These are phyloP conservation scores for Empidonax alnorum DNA, from an alignment of 2,113 vertebrate species.

Conservation along the genomic window DNA sequence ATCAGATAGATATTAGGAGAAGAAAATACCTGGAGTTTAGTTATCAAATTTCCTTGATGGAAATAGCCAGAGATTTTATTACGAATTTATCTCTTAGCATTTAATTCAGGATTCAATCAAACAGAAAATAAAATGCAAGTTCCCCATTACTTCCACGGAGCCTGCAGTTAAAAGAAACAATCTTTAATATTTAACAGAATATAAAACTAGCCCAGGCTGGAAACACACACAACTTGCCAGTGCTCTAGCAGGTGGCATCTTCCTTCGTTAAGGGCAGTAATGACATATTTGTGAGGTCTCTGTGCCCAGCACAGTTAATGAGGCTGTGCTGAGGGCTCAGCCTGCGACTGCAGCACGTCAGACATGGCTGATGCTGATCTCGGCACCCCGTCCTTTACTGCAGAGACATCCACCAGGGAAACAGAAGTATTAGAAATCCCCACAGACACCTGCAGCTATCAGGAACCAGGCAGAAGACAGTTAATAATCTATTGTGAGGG, in stretches of 20 bases:
- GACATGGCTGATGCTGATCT: constrained; percentile 51
- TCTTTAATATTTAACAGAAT: constrained; percentile 66
- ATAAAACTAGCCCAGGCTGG: constrained; percentile 63
- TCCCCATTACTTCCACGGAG: constrained; percentile 43
- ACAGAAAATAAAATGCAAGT: constrained; percentile 67
- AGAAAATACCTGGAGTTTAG: not conserved
- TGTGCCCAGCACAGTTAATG: constrained; percentile 62
- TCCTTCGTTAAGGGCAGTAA: constrained; percentile 30
- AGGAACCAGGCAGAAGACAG: constrained; percentile 34
- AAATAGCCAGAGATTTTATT: not conserved
- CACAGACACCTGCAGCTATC: constrained; percentile 28
- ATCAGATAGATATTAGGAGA: not conserved
- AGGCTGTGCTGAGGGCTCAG: constrained; percentile 49
- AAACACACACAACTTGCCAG: constrained; percentile 42
- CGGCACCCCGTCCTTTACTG: constrained; percentile 31
- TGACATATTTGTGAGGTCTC: not conserved
- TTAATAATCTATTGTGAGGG: constrained; percentile 38
- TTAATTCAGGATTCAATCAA: constrained; percentile 51
- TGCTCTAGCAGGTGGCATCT: constrained; percentile 27
- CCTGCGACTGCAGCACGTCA: constrained; percentile 20
- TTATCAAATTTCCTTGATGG: constrained; percentile 9
- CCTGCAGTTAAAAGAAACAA: constrained; percentile 61
- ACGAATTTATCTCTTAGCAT: not conserved
- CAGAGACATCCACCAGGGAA: constrained; percentile 56
- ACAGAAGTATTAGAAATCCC: constrained; percentile 59